Evolutionary conservation across 2,888 invertebrate species (phyloP).

Genomic region (Nycteola revayana): DNA sequence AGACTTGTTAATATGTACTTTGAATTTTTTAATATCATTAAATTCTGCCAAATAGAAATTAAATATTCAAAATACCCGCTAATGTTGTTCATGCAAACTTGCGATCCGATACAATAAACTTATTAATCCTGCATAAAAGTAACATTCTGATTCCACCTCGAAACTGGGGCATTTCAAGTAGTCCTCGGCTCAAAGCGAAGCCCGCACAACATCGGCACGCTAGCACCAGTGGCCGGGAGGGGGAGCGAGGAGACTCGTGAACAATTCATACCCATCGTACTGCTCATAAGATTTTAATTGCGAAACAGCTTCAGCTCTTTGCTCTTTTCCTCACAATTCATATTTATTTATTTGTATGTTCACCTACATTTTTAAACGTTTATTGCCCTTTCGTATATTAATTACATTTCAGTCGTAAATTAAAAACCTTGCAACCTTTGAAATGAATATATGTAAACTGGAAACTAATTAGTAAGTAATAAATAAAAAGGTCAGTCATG

Average conservation of each 20-base stretch:
- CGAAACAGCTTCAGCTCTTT: constrained; percentile 31
- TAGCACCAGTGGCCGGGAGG: neutral
- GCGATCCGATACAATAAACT: too few relatives aligned
- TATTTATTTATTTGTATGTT: constrained; percentile 9
- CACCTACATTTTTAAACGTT: too few relatives aligned
- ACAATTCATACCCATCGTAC: constrained; percentile 42
- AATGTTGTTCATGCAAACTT: too few relatives aligned
- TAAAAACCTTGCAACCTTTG: too few relatives aligned
- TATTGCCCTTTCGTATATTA: too few relatives aligned
- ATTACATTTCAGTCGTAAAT: too few relatives aligned
- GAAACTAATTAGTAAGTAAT: constrained; percentile 3
- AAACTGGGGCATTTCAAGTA: constrained; percentile 46
- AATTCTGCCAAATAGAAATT: too few relatives aligned
- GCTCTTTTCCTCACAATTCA: constrained; percentile 27
- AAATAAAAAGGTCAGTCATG: too few relatives aligned
- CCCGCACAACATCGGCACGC: constrained; percentile 5
- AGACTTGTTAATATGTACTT: too few relatives aligned
- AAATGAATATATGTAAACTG: too few relatives aligned
- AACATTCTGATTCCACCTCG: constrained; percentile 26
- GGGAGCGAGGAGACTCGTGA: constrained; percentile 20
- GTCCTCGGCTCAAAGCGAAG: constrained; percentile 32
- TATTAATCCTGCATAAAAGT: constrained; percentile 27
- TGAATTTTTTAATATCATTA: too few relatives aligned
- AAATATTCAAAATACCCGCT: too few relatives aligned
- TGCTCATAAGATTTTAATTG: constrained; percentile 42